Conservation (phyloP, 2,113 vertebrate species). For the Scartelaos histophorus region DNA sequence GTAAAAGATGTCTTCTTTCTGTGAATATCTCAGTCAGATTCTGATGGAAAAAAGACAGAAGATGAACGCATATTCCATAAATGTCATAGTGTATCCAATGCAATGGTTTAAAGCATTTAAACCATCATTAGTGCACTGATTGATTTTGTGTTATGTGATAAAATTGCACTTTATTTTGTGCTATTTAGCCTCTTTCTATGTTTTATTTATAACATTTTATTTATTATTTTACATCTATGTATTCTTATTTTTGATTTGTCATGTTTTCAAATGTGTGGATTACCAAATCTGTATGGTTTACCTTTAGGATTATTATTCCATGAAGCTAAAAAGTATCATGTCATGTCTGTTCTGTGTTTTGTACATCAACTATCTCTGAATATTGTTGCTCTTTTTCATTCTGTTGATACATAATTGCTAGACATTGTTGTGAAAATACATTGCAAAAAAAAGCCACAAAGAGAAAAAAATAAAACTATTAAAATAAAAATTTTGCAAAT, state of each 20-base stretch:
- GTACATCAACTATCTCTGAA: constrained; percentile 20
- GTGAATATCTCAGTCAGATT: constrained; percentile 16
- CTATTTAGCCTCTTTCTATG: constrained; percentile 35
- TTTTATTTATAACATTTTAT: constrained; percentile 56
- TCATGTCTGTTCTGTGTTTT: constrained; percentile 39
- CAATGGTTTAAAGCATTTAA: constrained; percentile 10
- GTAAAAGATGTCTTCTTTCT: constrained; percentile 16
- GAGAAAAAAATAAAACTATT: constrained; percentile 68
- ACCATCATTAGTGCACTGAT: constrained; percentile 25
- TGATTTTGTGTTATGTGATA: constrained; percentile 37
- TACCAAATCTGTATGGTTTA: constrained; percentile 39
- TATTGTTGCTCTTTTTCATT: constrained; percentile 37
- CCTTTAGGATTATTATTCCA: constrained; percentile 28
- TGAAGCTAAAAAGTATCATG: constrained; percentile 31
- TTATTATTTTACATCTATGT: constrained; percentile 32
- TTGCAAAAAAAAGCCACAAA: constrained; percentile 66
- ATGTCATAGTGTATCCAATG: constrained; percentile 5
- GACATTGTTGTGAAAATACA: constrained; percentile 61
- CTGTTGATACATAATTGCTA: constrained; percentile 44
- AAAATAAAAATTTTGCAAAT: constrained; percentile 3
- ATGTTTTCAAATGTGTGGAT: constrained; percentile 20
- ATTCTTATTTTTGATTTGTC: background rate
- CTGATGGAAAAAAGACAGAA: constrained; percentile 8
- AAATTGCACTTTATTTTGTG: constrained; percentile 75
- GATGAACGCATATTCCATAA: constrained; percentile 8